Evolutionary conservation across 1,140 invertebrate genomes (phyloP), one percentile per base, ranked within the genome.

Genomic region (Paramacrobiotus metropolitanus): DNA sequence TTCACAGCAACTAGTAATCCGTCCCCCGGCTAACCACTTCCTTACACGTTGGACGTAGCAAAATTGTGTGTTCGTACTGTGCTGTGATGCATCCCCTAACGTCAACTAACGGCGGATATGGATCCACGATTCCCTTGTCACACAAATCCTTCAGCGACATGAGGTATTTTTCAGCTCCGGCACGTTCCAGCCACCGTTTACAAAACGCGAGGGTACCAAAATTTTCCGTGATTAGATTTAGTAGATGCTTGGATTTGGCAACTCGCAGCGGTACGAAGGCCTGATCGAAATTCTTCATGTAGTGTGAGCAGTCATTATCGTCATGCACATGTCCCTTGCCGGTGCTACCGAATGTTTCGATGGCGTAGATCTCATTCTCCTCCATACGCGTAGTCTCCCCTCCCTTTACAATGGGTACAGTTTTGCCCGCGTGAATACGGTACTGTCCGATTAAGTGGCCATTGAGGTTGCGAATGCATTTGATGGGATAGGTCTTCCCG

Each of bases 331-430:
- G 78, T 18, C 95, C 95, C 65, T 85, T 83, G 2, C 95, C 95
- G 18, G 95, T 99, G 1, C 91, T 96, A 3, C 95, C 95, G 72
- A 99, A 99, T 0, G 95, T 99, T 76, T 99, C 95, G 65, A 99
- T 99, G 0, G 95, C 95, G 76, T 97, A 99, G 70, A 97, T 90
- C 74, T 97, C 93, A 72, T 93, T 88, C 74, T 97, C 92, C 76
- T 99, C 95, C 95, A 99, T 99, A 61, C 85, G 81, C 2, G 85
- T 92, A 1, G 86, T 85, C 72, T 98, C 94, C 1, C 94, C 95
- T 21, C 94, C 94, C 74, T 95, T 97, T 0, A 99, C 94, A 69
- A 99, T 98, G 2, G 95, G 95, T 3, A 99, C 95, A 9, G 94
- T 97, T 78, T 99, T 99, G 1, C 95, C 95, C 60, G 91, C 90